phyloP scores from a whole-genome alignment of 30 jellyfish, hydroid and myxozoan species.

The Aurelia sp. region DNA sequence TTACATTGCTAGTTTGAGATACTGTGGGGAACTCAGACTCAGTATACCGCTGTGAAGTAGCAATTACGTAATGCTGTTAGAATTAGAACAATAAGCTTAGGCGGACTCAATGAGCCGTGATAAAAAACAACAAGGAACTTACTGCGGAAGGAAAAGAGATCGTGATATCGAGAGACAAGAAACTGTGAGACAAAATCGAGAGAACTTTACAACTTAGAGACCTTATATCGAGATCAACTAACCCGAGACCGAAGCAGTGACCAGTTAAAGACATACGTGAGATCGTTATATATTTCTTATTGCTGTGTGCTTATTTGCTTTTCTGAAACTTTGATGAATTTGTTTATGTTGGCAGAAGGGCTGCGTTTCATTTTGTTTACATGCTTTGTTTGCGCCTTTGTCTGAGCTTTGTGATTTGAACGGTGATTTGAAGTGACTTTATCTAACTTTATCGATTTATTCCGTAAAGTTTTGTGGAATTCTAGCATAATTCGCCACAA shows the following conservation, averaged over 20 bases:
- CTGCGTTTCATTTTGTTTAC: no score
- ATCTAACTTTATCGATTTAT: not conserved
- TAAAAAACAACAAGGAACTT: no score
- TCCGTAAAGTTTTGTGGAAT: not conserved
- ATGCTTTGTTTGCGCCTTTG: no score
- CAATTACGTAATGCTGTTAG: not conserved
- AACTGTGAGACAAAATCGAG: no score
- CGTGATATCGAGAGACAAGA: no score
- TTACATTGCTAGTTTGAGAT: no score
- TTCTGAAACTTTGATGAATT: not conserved
- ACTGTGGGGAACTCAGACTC: no score
- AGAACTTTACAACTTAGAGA: no score
- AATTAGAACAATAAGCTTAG: not conserved
- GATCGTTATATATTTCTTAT: not conserved
- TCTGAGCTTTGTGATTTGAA: not conserved
- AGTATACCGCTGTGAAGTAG: not conserved
- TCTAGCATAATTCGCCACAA: constrained; percentile 31
- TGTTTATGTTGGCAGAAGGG: not conserved
- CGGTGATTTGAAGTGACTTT: not conserved
- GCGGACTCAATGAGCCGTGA: not conserved
- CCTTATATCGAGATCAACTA: not conserved
- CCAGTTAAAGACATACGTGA: not conserved
- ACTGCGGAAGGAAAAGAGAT: not conserved
- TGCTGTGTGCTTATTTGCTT: not conserved
- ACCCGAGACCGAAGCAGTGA: not conserved